phyloP scores from a whole-genome alignment of 1,140 invertebrate genomes.

The Seison nebaliae region DNA sequence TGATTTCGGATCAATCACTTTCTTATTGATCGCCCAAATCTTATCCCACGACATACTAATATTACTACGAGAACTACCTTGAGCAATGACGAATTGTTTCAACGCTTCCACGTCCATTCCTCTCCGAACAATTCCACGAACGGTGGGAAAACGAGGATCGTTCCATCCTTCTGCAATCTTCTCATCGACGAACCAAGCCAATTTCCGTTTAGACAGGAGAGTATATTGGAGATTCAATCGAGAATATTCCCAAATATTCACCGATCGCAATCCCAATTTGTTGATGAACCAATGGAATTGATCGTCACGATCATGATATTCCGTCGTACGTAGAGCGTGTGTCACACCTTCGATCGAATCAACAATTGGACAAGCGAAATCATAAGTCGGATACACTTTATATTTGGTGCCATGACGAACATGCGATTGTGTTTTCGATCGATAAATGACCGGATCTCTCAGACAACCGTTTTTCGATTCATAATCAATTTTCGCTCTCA shows the following conservation, averaged over 20 bases:
- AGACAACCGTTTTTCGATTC: slow-evolving; percentile 75
- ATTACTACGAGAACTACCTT: slow-evolving; percentile 80
- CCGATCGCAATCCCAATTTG: slow-evolving; percentile 43
- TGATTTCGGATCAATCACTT: slow-evolving; percentile 69
- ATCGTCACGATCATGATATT: slow-evolving; percentile 85
- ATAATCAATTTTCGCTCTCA: slow-evolving; percentile 93
- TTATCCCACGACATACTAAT: slow-evolving; percentile 99
- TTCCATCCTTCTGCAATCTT: slow-evolving; percentile 88
- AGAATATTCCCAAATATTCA: slow-evolving; percentile 79
- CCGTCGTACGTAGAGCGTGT: slow-evolving; percentile 80
- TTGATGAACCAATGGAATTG: slow-evolving; percentile 68
- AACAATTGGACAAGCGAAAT: slow-evolving; percentile 97
- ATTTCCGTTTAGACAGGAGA: slow-evolving; percentile 76
- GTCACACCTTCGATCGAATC: slow-evolving; percentile 87
- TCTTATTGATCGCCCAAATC: slow-evolving; percentile 97
- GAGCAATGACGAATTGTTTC: slow-evolving; percentile 89
- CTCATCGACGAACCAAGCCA: slow-evolving; percentile 85
- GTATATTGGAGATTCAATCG: slow-evolving; percentile 87
- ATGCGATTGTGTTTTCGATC: slow-evolving; percentile 84
- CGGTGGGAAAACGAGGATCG: slow-evolving; percentile 91
- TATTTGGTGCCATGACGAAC: slow-evolving; percentile 72
- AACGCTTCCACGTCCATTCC: slow-evolving; percentile 90
- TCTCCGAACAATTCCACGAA: slow-evolving; percentile 66
- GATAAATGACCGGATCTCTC: slow-evolving; percentile 92
- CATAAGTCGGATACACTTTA: slow-evolving; percentile 95